phyloP scores from a whole-genome alignment of 2,113 vertebrate genomes.

The Tragelaphus strepsiceros region DNA sequence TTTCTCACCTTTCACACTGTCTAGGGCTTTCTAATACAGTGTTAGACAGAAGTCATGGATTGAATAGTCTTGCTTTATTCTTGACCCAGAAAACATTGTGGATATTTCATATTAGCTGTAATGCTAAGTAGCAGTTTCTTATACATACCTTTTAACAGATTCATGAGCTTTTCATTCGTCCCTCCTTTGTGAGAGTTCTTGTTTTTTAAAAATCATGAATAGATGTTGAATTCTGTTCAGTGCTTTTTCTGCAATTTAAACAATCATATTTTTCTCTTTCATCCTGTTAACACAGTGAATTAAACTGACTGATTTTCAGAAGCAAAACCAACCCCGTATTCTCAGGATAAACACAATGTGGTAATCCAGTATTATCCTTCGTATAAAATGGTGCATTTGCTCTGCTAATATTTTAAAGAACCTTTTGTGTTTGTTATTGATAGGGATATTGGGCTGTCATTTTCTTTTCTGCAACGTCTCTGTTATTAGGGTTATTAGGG shows the following conservation, averaged over 20 bases:
- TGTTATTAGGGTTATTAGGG: rapidly evolving
- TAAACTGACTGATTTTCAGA: background rate
- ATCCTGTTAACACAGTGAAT: background rate
- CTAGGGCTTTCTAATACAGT: rapidly evolving
- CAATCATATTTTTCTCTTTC: background rate
- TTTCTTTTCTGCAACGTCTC: background rate
- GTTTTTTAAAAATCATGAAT: background rate
- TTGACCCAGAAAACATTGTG: rapidly evolving
- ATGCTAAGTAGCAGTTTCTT: background rate
- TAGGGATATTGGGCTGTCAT: background rate
- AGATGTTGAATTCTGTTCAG: background rate
- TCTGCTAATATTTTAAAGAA: background rate
- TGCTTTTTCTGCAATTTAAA: background rate
- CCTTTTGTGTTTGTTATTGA: background rate
- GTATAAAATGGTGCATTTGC: too few relatives aligned
- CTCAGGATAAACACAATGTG: background rate
- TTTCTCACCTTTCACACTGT: background rate
- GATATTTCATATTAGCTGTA: rapidly evolving
- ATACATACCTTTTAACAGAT: background rate
- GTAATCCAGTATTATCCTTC: too few relatives aligned
- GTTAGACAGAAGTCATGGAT: rapidly evolving
- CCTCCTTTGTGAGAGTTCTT: background rate
- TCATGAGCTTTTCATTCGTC: background rate
- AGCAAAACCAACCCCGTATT: background rate
- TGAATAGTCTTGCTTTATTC: rapidly evolving